Conservation (phyloP, 2,797 vertebrate species). For the Anguilla pacifica region DNA sequence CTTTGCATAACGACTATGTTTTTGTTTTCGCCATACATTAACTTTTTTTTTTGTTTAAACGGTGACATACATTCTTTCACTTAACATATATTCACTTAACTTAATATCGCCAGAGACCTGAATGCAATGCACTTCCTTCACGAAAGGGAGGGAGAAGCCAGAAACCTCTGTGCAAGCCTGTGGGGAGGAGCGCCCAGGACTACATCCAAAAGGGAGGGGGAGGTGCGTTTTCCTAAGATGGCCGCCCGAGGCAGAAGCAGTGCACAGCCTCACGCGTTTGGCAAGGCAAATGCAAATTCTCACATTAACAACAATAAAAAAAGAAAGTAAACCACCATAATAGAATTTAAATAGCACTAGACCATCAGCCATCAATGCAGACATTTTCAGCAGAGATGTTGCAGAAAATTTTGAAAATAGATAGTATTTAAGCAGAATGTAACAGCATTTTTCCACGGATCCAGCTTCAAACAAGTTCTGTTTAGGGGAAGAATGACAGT, state of each 20-base stretch:
- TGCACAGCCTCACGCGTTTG: neutral
- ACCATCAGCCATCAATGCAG: neutral
- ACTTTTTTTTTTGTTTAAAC: neutral
- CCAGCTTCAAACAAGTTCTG: neutral
- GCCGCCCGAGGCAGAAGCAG: neutral
- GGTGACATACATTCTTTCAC: neutral
- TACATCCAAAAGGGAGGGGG: neutral
- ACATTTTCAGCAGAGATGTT: neutral
- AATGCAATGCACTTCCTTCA: slow-evolving; percentile 1
- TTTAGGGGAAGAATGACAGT: neutral
- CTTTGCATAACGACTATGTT: slow-evolving; percentile 1
- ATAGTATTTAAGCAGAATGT: neutral
- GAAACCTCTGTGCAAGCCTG: neutral
- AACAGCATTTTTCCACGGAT: neutral
- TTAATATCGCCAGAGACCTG: neutral
- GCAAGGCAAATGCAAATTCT: neutral
- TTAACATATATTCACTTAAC: neutral
- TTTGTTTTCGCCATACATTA: slow-evolving; percentile 6
- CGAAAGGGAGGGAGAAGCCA: neutral
- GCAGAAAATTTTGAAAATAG: neutral
- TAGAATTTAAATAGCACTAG: neutral
- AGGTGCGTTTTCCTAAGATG: neutral
- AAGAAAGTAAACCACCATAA: neutral
- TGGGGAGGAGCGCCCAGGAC: neutral
- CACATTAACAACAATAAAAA: neutral